These are phyloP conservation scores for Chionis minor DNA, from an alignment of 2,113 vertebrate species.

Conservation along the genomic window DNA sequence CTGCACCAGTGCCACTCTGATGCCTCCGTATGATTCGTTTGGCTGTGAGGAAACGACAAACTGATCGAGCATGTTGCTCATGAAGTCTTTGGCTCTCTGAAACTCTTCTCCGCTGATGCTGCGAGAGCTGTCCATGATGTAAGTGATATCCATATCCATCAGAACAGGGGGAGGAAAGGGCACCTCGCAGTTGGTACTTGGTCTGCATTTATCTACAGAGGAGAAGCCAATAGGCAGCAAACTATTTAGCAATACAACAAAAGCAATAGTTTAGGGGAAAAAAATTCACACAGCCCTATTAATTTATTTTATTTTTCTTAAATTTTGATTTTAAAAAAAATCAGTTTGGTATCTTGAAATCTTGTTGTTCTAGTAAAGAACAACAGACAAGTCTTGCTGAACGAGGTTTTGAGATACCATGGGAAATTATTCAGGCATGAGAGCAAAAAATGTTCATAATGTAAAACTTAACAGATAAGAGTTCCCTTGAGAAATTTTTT, in stretches of 20 bases:
- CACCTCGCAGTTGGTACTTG: conserved; percentile 51
- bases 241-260: background rate
- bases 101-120: conserved; percentile 74
- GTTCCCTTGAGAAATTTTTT: background rate
- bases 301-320: background rate
- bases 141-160: conserved; percentile 78
- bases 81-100: conserved; percentile 72
- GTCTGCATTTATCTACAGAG: conserved; percentile 80
- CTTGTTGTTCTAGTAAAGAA: background rate
- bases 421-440: background rate
- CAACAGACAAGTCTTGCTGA: background rate
- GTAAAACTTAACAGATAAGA: background rate
- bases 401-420: background rate
- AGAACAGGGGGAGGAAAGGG: conserved; percentile 31
- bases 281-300: background rate
- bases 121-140: conserved; percentile 82
- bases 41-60: conserved; percentile 75
- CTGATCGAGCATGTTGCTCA: conserved; percentile 76
- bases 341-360: background rate
- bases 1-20: conserved; percentile 79
- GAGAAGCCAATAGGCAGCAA: background rate
- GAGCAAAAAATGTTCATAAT: background rate
- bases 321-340: background rate
- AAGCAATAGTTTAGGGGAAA: background rate
- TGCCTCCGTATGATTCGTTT: background rate